Base-by-base conservation (phyloP, 1,140 invertebrate species). In the Aphelinus atriplicis region DNA sequence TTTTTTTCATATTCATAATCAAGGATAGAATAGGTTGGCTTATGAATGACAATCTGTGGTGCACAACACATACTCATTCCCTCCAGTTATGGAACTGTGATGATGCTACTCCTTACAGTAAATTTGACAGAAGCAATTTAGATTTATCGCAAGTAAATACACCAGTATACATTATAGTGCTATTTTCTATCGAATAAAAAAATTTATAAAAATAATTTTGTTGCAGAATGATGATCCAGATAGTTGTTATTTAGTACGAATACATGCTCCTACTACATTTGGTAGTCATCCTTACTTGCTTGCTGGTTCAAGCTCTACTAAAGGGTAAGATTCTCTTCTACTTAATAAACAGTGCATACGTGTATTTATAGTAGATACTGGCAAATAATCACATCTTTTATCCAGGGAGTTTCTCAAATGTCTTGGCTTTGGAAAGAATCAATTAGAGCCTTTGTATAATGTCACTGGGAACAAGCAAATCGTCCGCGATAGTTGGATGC, bases 1-100 rank as follows among this genome's bases (percentile, higher is more conserved):
- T 77, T 70, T 71, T 73, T 3, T 50, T 53, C 48, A 46, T 55
- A 80, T 78, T 79, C 4, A 55, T 80, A 71, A 75, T 64, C 76
- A 76, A 87, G 88, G 87, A 88, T 64, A 86, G 84, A 75, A 75
- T 90, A 72, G 81, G 84, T 48, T 84, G 85, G 85, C 63, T 91
- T 60, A 85, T 86, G 26, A 86, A 89, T 47, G 84, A 89, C 51
- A 84, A 87, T 76, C 81, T 93, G 7, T 89, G 91, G 65, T 94
- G 93, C 79, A 87, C 92, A 6, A 94, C 94, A 2, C 91, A 94
- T 79, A 92, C 90, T 9, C 90, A 91, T 80, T 91, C 93, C 73
- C 80, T 95, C 5, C 93, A 95, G 83, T 81, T 94, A 43, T 96
- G 94, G 91, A 86, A 93, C 66, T 86, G 86, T n/a, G 87, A 90